These are phyloP conservation scores for Siniperca obscura DNA, from an alignment of 2,797 vertebrate genomes.

Conservation along the genomic window DNA sequence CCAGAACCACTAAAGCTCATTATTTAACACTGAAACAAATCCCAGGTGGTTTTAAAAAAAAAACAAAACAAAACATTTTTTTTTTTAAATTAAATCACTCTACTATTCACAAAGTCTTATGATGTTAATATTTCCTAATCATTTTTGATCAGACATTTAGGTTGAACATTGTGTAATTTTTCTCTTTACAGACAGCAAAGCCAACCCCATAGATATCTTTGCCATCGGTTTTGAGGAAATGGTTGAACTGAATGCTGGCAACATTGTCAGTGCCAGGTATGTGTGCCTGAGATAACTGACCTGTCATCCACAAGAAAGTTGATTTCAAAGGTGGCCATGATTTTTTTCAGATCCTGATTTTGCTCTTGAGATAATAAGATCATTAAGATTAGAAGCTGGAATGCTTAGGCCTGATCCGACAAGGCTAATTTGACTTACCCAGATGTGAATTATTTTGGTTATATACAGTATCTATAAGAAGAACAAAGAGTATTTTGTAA, in stretches of 20 bases:
- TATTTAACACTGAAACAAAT: neutral
- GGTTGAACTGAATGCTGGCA: conserved; percentile 99
- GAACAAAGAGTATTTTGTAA: neutral
- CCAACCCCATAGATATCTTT: conserved; percentile 95
- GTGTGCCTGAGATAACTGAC: conserved; percentile 3
- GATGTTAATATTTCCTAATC: neutral
- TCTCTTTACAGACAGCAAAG: conserved; percentile 87
- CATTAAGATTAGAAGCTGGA: neutral
- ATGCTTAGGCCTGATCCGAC: neutral
- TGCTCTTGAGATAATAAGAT: neutral
- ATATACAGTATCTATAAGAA: neutral
- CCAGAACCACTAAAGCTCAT: neutral
- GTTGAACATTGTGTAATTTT: neutral
- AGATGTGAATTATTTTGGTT: neutral
- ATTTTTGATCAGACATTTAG: neutral
- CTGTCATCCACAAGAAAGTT: neutral
- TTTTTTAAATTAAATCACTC: neutral
- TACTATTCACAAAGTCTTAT: neutral
- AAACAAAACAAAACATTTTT: too few species aligned
- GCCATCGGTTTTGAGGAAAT: conserved; percentile 99
- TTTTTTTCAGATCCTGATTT: neutral
- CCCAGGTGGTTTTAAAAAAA: neutral
- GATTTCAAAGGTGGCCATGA: neutral
- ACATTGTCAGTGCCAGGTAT: conserved; percentile 98
- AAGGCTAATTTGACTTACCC: neutral